Evolutionary conservation across 2,113 vertebrate species (phyloP).

Genomic region (Callocephalon fimbriatum): DNA sequence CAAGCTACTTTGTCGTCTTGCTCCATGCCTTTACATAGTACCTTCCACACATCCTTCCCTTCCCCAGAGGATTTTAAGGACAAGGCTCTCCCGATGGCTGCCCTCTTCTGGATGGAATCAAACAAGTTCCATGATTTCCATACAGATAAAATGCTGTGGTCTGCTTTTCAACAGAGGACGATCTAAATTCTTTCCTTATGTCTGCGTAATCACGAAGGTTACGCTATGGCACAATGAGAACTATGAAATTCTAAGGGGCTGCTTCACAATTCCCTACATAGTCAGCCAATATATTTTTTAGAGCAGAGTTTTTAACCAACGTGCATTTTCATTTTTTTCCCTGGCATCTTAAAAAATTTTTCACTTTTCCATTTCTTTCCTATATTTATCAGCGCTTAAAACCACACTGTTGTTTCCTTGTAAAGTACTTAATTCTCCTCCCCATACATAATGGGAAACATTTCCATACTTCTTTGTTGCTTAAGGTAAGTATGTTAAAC

Average conservation of each 20-base stretch:
- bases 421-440: background rate
- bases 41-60: background rate
- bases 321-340: background rate
- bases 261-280: background rate
- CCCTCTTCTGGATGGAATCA: slow-evolving; percentile 70
- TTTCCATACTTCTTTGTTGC: background rate
- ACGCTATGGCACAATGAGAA: background rate
- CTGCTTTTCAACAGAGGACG: background rate
- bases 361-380: background rate
- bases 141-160: background rate
- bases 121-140: background rate
- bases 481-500: background rate
- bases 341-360: background rate
- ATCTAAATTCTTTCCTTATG: background rate
- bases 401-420: background rate
- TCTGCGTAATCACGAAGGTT: background rate
- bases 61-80: background rate
- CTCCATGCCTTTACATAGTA: accelerated
- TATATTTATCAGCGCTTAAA: background rate
- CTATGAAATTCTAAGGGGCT: background rate
- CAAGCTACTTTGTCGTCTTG: background rate
- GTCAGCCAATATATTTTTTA: background rate
- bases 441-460: background rate
- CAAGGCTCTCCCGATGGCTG: background rate
- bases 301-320: background rate